Base-by-base conservation (phyloP, 64 coral and sea anemone species). In the Platygyra sinensis region DNA sequence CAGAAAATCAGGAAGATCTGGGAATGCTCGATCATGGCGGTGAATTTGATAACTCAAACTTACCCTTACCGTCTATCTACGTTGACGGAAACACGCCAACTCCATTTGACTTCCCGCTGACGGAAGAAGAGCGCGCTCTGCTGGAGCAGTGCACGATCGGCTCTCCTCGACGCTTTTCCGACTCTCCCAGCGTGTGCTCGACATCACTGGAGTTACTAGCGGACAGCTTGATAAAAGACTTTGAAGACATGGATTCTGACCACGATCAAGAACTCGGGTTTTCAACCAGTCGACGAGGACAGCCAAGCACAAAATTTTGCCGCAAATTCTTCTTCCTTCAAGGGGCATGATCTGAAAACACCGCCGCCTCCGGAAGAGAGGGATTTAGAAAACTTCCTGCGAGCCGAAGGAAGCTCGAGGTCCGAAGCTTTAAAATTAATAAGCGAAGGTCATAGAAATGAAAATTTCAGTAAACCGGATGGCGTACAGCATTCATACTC, bases 81-180 rank as follows among this genome's bases (percentile, higher is more conserved):
- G 91, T 87, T 87, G 78, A 89, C 32, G 72, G 55, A 5, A 60
- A 91, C 31, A 15, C 77, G 10, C 28, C n/a, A 0, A 97, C 95
- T n/a, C 95, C 91, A 10, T 97, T 97, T 29, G 95, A 97, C 87
- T 86, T 89, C 42, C 95, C 95, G 10, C 39, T 97, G 12, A 93
- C 91, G 8, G 95, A 97, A 72, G 91, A 94, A 5, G 95, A 97
- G 49, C 81, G 92, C 10, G 73, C 79, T 36, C 78, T 97, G 42
- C 67, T 97, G 62, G 95, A 97, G 62, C 82, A 93, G 15, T 97
- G 91, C 33, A 97, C 95, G 7, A 81, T 97, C 32, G 91, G 95
- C 11, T 88, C 90, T 16, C 91, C 91, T n/a, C 83, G 84, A 24
- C 67, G 81, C 14, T 94, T 94, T 79, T 88, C 82, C 2, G 62